phyloP scores from a whole-genome alignment of 2,113 vertebrate genomes.

The Burhinus bistriatus region DNA sequence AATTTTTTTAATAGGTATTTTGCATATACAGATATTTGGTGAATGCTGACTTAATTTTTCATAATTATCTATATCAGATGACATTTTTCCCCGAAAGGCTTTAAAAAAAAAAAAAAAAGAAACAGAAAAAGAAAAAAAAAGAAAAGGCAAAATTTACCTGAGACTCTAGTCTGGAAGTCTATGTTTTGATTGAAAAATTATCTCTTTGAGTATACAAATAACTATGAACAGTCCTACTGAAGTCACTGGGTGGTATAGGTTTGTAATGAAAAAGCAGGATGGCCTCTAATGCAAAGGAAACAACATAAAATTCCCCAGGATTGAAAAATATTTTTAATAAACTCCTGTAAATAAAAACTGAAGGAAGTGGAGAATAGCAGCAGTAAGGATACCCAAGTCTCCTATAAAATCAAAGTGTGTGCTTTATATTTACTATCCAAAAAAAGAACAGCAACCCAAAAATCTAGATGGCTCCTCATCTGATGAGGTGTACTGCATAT shows the following conservation, averaged over 20 bases:
- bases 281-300: background rate
- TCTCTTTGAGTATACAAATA: background rate
- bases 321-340: background rate
- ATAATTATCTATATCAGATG: background rate
- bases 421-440: background rate
- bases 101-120: background rate
- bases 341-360: background rate
- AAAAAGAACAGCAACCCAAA: background rate
- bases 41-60: background rate
- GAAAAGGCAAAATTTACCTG: background rate
- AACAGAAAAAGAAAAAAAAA: background rate
- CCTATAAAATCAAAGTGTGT: background rate
- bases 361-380: background rate
- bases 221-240: background rate
- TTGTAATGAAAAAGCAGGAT: background rate
- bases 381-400: background rate
- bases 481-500: background rate
- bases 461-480: background rate
- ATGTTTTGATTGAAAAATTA: background rate
- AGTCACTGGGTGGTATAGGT: background rate
- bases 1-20: background rate
- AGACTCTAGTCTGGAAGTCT: background rate
- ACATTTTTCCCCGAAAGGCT: background rate
- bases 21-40: background rate
- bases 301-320: background rate